Conservation (phyloP, 37 sponge, comb jelly and placozoan species). For the Haliclona indistincta region DNA sequence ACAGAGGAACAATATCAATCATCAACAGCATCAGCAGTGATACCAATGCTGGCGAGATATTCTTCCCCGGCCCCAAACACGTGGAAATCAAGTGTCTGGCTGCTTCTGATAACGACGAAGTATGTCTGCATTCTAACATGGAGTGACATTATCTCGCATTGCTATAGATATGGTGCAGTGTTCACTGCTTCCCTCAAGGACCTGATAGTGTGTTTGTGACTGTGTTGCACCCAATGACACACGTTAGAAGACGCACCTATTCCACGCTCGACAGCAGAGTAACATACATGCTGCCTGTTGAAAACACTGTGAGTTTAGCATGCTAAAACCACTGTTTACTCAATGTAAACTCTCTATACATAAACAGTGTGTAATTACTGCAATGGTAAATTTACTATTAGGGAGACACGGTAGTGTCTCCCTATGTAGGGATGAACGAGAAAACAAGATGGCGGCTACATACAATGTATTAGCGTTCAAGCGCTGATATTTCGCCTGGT, state of each 20-base stretch:
- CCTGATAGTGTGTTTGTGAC: slow-evolving; percentile 36
- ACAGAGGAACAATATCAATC: slow-evolving; percentile 47
- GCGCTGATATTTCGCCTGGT: too few relatives aligned
- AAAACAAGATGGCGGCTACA: too few relatives aligned
- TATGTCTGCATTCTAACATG: neutral
- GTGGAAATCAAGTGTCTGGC: slow-evolving; percentile 69
- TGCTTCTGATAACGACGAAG: slow-evolving; percentile 56
- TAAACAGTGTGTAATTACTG: neutral
- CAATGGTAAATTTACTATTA: too few relatives aligned
- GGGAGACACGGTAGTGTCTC: too few relatives aligned
- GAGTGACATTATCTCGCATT: neutral
- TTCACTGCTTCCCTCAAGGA: slow-evolving; percentile 23
- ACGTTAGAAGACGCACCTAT: slow-evolving; percentile 20
- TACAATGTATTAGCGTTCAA: too few relatives aligned
- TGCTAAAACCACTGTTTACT: neutral
- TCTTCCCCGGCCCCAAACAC: slow-evolving; percentile 29
- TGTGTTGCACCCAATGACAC: slow-evolving; percentile 55
- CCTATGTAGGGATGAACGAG: too few relatives aligned
- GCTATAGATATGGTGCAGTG: slow-evolving; percentile 71
- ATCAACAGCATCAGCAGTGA: slow-evolving; percentile 15
- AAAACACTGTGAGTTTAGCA: slow-evolving; percentile 34
- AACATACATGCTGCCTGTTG: slow-evolving; percentile 66
- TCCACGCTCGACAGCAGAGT: slow-evolving; percentile 44
- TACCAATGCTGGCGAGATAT: slow-evolving; percentile 9
- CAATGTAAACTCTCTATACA: neutral